These are phyloP conservation scores for Pangasius larnaudii DNA, from an alignment of 2,797 vertebrate species.

Conservation along the genomic window DNA sequence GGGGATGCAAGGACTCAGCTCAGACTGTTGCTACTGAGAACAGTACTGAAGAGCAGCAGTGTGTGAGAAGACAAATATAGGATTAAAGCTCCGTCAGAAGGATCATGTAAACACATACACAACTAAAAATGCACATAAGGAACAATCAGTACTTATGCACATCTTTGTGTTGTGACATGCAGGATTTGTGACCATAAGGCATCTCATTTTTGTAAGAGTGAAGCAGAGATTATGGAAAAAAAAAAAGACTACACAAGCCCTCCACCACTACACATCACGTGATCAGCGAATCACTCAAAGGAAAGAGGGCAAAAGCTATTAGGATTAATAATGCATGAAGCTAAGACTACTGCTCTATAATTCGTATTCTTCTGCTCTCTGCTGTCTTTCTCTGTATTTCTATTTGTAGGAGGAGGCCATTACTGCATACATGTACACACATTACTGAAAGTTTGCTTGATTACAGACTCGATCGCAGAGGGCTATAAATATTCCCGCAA, in stretches of 20 bases:
- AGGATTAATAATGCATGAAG: conserved; percentile 57
- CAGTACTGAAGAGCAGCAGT: conserved; percentile 24
- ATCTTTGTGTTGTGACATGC: conserved; percentile 6
- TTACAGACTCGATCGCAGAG: conserved; percentile 28
- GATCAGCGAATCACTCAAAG: conserved; percentile 29
- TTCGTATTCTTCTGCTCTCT: conserved; percentile 32
- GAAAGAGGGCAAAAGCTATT: conserved; percentile 43
- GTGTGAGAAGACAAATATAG: not conserved
- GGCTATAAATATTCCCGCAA: conserved; percentile 39
- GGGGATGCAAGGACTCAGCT: conserved; percentile 24
- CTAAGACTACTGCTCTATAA: conserved; percentile 18
- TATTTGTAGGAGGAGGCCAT: not conserved
- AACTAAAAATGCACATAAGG: not conserved
- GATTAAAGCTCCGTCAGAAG: conserved; percentile 25
- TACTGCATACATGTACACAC: conserved; percentile 1
- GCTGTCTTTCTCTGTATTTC: not conserved
- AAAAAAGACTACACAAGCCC: conserved; percentile 30
- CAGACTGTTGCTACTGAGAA: not conserved
- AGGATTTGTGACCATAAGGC: not conserved
- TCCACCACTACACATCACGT: conserved; percentile 46
- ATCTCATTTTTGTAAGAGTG: not conserved
- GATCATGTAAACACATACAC: not conserved
- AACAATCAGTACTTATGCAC: conserved; percentile 21
- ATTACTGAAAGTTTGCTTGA: conserved; percentile 32
- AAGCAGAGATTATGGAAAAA: not conserved